Evolutionary conservation across 1,140 invertebrate genomes (phyloP).

Genomic region (Orchesella cincta): DNA sequence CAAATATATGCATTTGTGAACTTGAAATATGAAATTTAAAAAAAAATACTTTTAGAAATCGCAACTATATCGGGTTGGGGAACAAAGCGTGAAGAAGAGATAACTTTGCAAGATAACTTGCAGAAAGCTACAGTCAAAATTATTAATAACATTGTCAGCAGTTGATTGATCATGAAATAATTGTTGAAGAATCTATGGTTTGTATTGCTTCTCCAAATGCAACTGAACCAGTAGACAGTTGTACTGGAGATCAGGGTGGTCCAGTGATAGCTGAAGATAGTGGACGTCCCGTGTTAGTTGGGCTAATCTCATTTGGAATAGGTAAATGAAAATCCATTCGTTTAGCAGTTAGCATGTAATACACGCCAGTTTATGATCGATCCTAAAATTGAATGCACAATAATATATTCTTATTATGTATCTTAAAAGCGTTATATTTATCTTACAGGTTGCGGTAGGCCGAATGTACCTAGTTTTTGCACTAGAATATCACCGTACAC

Average conservation of each 20-base stretch:
- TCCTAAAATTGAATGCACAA: no score
- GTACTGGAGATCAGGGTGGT: constrained; percentile 7
- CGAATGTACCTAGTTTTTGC: background rate
- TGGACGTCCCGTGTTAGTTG: background rate
- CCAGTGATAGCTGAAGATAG: background rate
- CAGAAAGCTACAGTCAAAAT: background rate
- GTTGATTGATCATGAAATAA: background rate
- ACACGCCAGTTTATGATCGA: no score
- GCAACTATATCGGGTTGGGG: background rate
- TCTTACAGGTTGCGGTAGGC: background rate
- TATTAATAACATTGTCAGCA: background rate
- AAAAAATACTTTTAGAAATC: background rate
- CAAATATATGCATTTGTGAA: background rate
- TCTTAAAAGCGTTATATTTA: background rate
- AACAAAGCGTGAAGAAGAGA: background rate
- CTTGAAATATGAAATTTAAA: background rate
- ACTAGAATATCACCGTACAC: background rate
- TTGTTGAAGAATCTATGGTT: background rate
- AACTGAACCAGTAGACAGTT: background rate
- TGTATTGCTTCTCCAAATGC: background rate
- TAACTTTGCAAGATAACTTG: background rate
- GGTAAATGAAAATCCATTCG: background rate
- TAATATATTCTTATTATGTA: no score
- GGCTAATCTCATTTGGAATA: background rate
- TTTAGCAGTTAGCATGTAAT: no score